These are phyloP conservation scores for Penelope pileata DNA, from an alignment of 2,113 vertebrate genomes.

Conservation along the genomic window DNA sequence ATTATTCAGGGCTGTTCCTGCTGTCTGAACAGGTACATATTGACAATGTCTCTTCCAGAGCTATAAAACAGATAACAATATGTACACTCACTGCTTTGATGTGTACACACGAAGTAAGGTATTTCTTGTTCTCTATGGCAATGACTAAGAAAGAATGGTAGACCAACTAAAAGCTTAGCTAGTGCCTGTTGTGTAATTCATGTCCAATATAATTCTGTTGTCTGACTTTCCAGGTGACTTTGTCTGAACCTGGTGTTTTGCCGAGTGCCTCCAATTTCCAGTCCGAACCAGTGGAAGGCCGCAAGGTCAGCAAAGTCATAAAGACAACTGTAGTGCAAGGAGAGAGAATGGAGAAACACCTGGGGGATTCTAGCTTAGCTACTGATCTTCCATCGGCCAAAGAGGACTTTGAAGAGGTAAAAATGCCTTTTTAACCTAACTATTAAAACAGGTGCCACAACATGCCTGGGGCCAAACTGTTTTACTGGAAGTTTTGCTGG, in stretches of 20 bases:
- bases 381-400: slow-evolving; percentile 91
- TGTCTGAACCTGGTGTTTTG: slow-evolving; percentile 80
- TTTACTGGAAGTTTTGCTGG: neutral
- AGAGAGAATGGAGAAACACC: slow-evolving; percentile 89
- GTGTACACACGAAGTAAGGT: rapidly evolving
- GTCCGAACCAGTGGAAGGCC: slow-evolving; percentile 88
- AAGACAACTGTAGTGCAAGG: slow-evolving; percentile 91
- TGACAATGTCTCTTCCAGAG: rapidly evolving
- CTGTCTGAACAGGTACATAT: neutral
- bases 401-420: slow-evolving; percentile 96
- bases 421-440: neutral
- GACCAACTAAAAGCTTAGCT: neutral
- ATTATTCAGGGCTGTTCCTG: neutral
- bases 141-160: neutral
- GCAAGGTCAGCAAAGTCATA: slow-evolving; percentile 94
- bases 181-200: neutral
- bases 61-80: neutral
- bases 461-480: neutral
- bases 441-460: rapidly evolving
- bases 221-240: slow-evolving; percentile 79
- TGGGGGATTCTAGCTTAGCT: slow-evolving; percentile 87
- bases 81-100: rapidly evolving
- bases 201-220: neutral
- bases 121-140: neutral
- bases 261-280: slow-evolving; percentile 85